Base-by-base conservation (phyloP, 2,113 vertebrate genomes). In the Engraulis encrasicolus region DNA sequence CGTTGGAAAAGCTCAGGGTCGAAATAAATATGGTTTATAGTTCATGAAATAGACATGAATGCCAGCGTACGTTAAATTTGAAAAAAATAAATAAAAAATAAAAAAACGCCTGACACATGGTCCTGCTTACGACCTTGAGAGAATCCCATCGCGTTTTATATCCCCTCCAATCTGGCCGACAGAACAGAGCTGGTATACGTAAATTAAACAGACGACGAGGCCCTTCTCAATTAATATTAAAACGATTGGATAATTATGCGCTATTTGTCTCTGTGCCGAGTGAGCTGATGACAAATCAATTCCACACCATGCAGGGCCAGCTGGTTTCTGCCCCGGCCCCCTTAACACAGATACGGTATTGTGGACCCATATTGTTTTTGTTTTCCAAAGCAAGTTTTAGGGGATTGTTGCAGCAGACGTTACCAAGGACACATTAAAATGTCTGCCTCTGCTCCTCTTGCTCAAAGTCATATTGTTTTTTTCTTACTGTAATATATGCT, bases 1-100 rank as follows among this genome's bases (percentile, higher is more conserved):
- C 87, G 85, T 91, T 91, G 92, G 94, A 94, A 96, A 95, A 92
- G 86, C 86, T 90, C 89, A 88, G 88, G 88, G 86, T 83, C 84
- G 54, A 92, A 93, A 90, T 89, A 84, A 91, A 91, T 91, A 89
- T 91, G 91, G 91, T 92, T 93, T 90, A 93, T 90, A 89, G 91
- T 92, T 91, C 66, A 88, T 92, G 92, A 94, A 94, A 90, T 88
- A 88, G 87, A 85, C 84, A 90, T 91, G 86, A 88, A 87, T 92
- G 93, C 91, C 91, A 95, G 90, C 66, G 90, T 88, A 91, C 89
- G 89, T 89, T n/a, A n/a, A n/a, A n/a, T n/a, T n/a, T n/a, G n/a
- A n/a, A n/a, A n/a, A n/a, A n/a, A n/a, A n/a, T n/a, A n/a, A n/a
- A n/a, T n/a, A n/a, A n/a, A n/a, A n/a, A n/a, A n/a, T n/a, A n/a